Evolutionary conservation across 2,888 invertebrate genomes (phyloP), one percentile per base, ranked within the genome.

Genomic region (Dynastes maya): DNA sequence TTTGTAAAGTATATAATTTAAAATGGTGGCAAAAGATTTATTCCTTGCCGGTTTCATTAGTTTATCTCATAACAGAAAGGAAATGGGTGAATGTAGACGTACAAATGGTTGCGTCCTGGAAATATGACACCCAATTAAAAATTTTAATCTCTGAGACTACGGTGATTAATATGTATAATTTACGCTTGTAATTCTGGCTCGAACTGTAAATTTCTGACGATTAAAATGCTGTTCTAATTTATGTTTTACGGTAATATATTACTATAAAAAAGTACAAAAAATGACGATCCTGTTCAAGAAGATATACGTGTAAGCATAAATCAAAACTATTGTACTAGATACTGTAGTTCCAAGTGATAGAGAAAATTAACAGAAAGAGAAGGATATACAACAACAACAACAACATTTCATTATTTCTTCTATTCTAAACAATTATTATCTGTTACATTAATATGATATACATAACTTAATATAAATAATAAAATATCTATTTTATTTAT

Each of bases 111-210:
- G n/a, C 64, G 5, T 29, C n/a, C n/a, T 3, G 65, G 40, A 8
- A 49, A 68, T 49, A 68, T 49, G 67, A 68, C 49, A 45, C 67
- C 67, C 45, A 68, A 68, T 68, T 68, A 68, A 49, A 68, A 49
- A 68, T 68, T 49, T 49, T 68, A 68, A 65, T 68, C 45, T 3
- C 45, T 49, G 27, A n/a, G 16, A 67, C 40, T 16, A 9, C 49
- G 27, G 45, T 61, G 67, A 68, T 68, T 68, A 68, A 68, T 68
- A 29, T 68, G 27, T 22, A 9, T 65, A 65, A 65, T 65, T 40
- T 37, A 40, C 4, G 16, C 29, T 13, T 40, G 16, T 65, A n/a
- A 40, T 40, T 16, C 16, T n/a, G 13, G 16, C 37, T n/a, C 16
- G 37, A 65, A 37, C 16, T 45, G 40, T 40, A 37, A 40, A 37